Conservation (phyloP, 2,113 vertebrate species). For the Ondatra zibethicus region DNA sequence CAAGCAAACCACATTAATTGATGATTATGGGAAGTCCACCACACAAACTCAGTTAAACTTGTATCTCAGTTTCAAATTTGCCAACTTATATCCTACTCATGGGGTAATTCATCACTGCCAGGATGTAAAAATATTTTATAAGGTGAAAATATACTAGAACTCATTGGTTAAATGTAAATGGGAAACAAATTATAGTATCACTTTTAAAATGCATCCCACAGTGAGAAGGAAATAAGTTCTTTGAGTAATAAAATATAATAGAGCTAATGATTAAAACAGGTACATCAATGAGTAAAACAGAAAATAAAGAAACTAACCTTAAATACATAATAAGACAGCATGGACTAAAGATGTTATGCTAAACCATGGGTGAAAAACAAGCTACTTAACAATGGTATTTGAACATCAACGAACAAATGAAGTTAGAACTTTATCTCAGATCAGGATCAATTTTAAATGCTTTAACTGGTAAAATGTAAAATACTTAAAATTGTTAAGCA, state of each 20-base stretch:
- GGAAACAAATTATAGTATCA: not conserved
- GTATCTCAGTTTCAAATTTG: not conserved
- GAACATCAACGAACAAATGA: not conserved
- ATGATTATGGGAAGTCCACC: not conserved
- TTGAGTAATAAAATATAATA: conserved; percentile 29
- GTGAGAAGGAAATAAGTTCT: not conserved
- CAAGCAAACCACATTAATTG: not conserved
- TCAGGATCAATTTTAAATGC: not conserved
- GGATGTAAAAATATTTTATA: not conserved
- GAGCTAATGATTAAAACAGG: not conserved
- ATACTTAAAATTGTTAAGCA: not conserved
- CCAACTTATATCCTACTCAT: not conserved
- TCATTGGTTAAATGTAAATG: not conserved
- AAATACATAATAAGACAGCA: not conserved
- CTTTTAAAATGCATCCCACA: not conserved
- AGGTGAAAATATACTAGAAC: not conserved
- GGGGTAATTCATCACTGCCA: not conserved
- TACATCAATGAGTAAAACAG: not conserved
- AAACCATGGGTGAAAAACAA: not conserved
- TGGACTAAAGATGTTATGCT: not conserved
- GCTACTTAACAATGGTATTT: not conserved
- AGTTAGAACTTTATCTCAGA: not conserved
- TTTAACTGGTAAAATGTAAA: conserved; percentile 12
- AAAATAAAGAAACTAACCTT: not conserved
- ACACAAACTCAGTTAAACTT: not conserved